Evolutionary conservation across 2,888 invertebrate genomes (phyloP).

Genomic region (Hemistola chrysoprasaria): DNA sequence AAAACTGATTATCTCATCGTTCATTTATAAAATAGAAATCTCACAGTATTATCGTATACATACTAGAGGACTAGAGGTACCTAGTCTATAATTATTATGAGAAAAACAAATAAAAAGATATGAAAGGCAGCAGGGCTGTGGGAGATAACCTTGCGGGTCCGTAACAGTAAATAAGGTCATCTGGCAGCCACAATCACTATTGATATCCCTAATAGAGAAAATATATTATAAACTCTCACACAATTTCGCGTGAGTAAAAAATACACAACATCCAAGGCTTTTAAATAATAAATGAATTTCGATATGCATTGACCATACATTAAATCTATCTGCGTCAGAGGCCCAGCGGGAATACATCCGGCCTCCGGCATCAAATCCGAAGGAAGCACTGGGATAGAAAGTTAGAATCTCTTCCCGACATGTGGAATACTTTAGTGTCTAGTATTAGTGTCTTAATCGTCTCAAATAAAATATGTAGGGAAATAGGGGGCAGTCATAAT

Average conservation of each 20-base stretch:
- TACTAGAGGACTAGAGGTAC: no score
- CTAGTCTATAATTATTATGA: slow-evolving; percentile 24
- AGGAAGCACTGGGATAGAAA: no score
- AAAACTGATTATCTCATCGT: slow-evolving; percentile 17
- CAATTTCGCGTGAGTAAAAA: slow-evolving; percentile 1
- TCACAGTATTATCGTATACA: slow-evolving; percentile 12
- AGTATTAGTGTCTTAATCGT: no score
- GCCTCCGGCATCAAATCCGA: no score
- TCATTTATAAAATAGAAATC: slow-evolving; percentile 25
- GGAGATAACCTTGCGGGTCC: slow-evolving; percentile 61
- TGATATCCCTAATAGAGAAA: slow-evolving; percentile 30
- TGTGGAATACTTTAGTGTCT: no score
- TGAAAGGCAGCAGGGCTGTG: slow-evolving; percentile 47
- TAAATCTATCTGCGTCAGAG: no score
- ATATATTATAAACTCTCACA: slow-evolving; percentile 11
- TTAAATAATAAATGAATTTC: background rate
- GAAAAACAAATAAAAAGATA: slow-evolving; percentile 39
- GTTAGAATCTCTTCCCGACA: no score
- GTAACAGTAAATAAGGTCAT: slow-evolving; percentile 61
- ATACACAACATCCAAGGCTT: background rate
- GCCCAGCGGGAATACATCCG: no score
- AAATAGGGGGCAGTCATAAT: no score
- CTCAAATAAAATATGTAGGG: no score
- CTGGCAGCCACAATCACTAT: slow-evolving; percentile 41
- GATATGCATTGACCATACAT: background rate